Conservation (phyloP, 2,113 vertebrate species). For the Seriola dumerili region DNA sequence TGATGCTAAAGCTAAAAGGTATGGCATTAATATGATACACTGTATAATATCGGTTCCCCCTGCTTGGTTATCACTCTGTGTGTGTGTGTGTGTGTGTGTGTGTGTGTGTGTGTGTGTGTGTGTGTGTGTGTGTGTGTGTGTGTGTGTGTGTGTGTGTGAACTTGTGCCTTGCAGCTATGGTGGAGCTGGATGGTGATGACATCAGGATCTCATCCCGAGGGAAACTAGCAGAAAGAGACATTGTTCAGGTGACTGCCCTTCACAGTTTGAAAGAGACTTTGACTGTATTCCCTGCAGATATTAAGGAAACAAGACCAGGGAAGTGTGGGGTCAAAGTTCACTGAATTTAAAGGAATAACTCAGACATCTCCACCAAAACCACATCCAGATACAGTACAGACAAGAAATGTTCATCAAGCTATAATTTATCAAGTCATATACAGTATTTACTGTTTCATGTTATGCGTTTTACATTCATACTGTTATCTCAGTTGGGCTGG, state of each 20-base stretch:
- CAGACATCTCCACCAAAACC: neutral
- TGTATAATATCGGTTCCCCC: neutral
- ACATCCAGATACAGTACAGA: neutral
- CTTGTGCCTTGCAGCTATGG: conserved; percentile 88
- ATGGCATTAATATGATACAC: neutral
- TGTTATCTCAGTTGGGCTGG: neutral
- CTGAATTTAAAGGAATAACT: neutral
- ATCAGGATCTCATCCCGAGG: conserved; percentile 94
- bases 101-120: conserved; percentile 27
- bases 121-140: conserved; percentile 29
- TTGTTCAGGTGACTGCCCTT: conserved; percentile 90
- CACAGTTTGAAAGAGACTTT: conserved; percentile 1
- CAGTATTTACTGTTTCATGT: neutral
- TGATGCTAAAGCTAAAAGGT: neutral
- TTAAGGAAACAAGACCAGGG: neutral
- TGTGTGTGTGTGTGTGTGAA: conserved; percentile 9
- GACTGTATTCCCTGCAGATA: neutral
- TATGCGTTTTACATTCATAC: neutral
- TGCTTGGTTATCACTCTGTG: conserved; percentile 15
- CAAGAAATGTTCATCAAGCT: neutral
- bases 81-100: neutral
- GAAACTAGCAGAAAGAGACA: conserved; percentile 93
- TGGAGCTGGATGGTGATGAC: conserved; percentile 95
- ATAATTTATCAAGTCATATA: neutral
- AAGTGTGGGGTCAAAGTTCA: neutral